Evolutionary conservation across 2,113 vertebrate genomes (phyloP).

Genomic region (Alethe diademata): DNA sequence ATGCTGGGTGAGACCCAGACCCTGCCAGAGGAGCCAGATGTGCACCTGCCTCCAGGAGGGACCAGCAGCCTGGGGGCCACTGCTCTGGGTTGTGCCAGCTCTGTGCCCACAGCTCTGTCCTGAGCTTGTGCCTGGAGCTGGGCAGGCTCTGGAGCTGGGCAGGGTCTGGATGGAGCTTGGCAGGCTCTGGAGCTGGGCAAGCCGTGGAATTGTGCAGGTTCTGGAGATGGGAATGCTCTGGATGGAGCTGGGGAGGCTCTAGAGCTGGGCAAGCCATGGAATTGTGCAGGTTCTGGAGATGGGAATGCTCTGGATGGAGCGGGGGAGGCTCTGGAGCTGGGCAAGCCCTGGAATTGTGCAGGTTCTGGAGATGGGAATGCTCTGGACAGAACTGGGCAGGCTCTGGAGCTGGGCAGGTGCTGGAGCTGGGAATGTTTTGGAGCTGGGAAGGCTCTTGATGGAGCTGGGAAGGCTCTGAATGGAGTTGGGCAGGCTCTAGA

Average conservation of each 20-base stretch:
- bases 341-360: background rate
- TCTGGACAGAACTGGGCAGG: too few species aligned
- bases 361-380: background rate
- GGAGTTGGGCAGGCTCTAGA: background rate
- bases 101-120: background rate
- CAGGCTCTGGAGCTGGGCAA: background rate
- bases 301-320: too few species aligned
- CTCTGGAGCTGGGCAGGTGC: background rate
- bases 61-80: rapidly evolving
- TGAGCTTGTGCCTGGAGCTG: background rate
- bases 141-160: too few species aligned
- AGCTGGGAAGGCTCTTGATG: too few species aligned
- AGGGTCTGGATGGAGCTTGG: too few species aligned
- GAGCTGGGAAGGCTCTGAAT: too few species aligned
- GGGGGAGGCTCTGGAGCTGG: background rate
- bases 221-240: background rate
- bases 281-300: too few species aligned
- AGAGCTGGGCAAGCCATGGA: too few species aligned
- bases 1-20: background rate
- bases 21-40: rapidly evolving
- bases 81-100: background rate
- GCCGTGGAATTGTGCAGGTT: background rate
- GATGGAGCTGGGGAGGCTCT: background rate
- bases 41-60: too few species aligned
- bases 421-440: too few species aligned